Conservation (phyloP, 2,888 invertebrate species). For the Hesperia comma region DNA sequence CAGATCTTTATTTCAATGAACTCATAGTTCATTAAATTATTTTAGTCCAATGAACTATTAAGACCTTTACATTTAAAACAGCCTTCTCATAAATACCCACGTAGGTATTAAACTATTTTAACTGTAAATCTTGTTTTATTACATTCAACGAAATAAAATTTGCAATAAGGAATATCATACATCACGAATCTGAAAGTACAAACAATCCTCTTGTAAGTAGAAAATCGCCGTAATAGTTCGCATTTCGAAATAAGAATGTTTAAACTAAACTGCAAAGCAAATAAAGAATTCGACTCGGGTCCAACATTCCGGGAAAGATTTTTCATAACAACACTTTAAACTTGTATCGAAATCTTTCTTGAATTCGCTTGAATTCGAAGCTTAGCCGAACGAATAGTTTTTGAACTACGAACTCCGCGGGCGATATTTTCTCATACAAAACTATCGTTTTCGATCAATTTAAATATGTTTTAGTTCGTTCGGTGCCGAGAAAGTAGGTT, state of each 20-base stretch:
- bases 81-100: too few relatives aligned
- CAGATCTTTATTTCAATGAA: too few relatives aligned
- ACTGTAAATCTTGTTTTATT: too few relatives aligned
- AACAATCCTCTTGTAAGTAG: conserved; percentile 4
- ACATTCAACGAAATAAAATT: neutral
- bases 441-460: conserved; percentile 34
- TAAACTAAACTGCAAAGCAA: conserved; percentile 14
- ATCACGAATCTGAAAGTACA: neutral
- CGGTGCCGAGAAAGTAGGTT: conserved; percentile 10
- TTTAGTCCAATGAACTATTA: too few relatives aligned
- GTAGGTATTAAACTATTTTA: too few relatives aligned
- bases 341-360: conserved; percentile 33
- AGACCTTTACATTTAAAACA: too few relatives aligned
- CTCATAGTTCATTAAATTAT: too few relatives aligned
- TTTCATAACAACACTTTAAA: conserved; percentile 37
- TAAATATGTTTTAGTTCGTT: conserved; percentile 30
- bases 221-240: conserved; percentile 4
- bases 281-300: conserved; percentile 24
- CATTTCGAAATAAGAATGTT: conserved; percentile 14
- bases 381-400: conserved; percentile 34
- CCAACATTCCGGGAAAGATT: conserved; percentile 21
- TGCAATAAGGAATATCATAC: too few relatives aligned
- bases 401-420: conserved; percentile 25
- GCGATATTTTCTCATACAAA: conserved; percentile 34
- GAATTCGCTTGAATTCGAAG: conserved; percentile 30